Evolutionary conservation across 2,113 vertebrate species (phyloP), one percentile per base, ranked within the genome.

Genomic region (Amazona guildingii): DNA sequence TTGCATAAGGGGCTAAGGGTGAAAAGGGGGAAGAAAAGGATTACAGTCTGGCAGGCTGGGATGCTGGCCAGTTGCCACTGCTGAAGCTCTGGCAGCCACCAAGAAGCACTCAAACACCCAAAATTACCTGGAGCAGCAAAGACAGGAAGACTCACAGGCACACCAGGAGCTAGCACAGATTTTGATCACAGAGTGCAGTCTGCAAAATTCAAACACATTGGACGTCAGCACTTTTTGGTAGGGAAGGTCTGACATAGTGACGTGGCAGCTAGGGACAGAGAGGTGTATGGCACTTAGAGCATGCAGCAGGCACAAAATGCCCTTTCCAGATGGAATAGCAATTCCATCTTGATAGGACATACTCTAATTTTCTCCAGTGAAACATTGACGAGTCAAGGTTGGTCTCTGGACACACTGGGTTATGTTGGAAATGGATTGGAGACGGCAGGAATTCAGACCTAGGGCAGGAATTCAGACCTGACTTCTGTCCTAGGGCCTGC

Each of bases 311-410:
- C 29, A 39, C 25, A 46, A 35, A 52, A 5, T 88, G 13, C 15
- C 4, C 0, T 64, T 75, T 55, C 19, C 6, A n/a, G 24, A 10
- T 18, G 27, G 31, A 82, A 55, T 75, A 83, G 11, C 5, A 52
- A n/a, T 78, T 77, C 41, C 2, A 0, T 13, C 25, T 15, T 28
- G 57, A 33, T 59, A 35, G 33, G 15, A 64, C 19, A 31, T 37
- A 79, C 54, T 9, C 15, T 62, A 28, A 10, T 25, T 54, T 89
- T 86, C 81, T 62, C 48, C 11, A 14, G 24, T 29, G 19, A 54
- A 77, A 33, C 15, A 13, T 6, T 28, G 63, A 18, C 1, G 3
- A 88, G 19, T 0, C 0, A 46, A 52, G 6, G 9, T 3, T 69
- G 35, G 16, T 17, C 14, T 55, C 52, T 31, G 44, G 46, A 20